Percentiles rank a stretch among this genome's conserved stretches.
These are phyloP conservation scores for Drosophila pseudotalamancana DNA, from an alignment of 2,888 invertebrate genomes.

Conservation along the genomic window DNA sequence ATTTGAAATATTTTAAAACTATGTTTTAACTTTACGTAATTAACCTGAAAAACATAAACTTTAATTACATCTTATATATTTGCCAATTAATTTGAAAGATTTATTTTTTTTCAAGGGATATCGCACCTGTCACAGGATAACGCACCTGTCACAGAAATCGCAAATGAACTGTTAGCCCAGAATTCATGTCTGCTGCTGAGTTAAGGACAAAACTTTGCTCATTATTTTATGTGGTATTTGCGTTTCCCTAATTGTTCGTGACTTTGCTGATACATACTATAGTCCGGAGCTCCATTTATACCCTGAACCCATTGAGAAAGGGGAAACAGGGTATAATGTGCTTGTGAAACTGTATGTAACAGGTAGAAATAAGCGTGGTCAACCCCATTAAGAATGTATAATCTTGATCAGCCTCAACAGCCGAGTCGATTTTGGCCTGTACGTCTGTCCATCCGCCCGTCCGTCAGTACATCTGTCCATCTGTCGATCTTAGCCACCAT, in stretches of 20 bases:
- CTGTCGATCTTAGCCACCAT: no score
- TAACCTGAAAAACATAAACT: slow-evolving; percentile 12
- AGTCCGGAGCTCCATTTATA: not conserved
- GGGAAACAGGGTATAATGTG: no score
- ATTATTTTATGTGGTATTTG: slow-evolving; percentile 40
- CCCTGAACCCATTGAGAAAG: no score
- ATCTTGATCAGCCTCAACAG: no score
- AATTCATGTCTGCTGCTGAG: slow-evolving; percentile 40
- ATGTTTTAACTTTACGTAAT: not conserved
- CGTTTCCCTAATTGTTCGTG: slow-evolving; percentile 55
- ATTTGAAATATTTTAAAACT: slow-evolving; percentile 16
- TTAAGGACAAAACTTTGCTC: slow-evolving; percentile 45
- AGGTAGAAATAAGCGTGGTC: no score
- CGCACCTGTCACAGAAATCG: slow-evolving; percentile 31
- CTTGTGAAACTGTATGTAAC: no score
- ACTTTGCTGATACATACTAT: slow-evolving; percentile 27
- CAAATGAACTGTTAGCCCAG: not conserved
- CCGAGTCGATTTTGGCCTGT: no score
- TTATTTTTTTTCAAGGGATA: no score
- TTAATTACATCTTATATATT: not conserved
- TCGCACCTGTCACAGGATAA: slow-evolving; percentile 40
- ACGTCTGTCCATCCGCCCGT: no score
- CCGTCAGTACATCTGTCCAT: no score
- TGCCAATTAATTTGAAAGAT: slow-evolving; percentile 17
- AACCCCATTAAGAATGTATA: no score